Conservation (phyloP, 2,797 vertebrate genomes). For the Nasua narica region DNA sequence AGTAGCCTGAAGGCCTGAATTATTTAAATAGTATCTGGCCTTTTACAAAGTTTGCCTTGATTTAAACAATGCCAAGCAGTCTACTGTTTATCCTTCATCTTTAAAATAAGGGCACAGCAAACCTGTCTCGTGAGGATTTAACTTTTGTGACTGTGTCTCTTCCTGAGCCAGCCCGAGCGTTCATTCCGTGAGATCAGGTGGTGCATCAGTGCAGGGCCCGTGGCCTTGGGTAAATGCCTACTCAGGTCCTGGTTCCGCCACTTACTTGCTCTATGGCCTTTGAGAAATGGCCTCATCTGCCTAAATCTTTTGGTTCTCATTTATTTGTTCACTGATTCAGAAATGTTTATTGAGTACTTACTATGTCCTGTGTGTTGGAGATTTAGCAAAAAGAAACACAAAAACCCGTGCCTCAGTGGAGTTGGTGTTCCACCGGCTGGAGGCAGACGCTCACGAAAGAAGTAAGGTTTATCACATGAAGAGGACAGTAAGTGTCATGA, state of each 20-base stretch:
- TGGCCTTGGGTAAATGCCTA: not conserved
- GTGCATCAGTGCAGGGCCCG: fast-evolving
- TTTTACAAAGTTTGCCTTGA: not conserved
- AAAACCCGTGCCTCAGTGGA: not conserved
- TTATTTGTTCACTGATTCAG: not conserved
- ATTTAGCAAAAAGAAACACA: not conserved
- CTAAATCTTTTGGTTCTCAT: not conserved
- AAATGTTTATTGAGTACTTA: not conserved
- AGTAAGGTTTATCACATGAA: not conserved
- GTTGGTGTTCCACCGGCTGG: constrained; percentile 25
- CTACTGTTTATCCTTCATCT: not conserved
- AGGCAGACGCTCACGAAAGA: constrained; percentile 20
- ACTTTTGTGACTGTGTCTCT: not conserved
- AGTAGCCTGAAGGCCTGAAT: not conserved
- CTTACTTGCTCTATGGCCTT: not conserved
- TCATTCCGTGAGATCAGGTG: not conserved
- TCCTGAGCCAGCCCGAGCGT: not conserved
- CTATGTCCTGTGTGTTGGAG: not conserved
- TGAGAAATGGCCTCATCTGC: not conserved
- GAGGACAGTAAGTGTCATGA: not conserved
- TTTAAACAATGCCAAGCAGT: not conserved
- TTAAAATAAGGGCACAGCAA: not conserved
- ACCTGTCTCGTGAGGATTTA: not conserved
- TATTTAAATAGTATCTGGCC: not conserved
- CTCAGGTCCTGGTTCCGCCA: not conserved